Percentiles rank a stretch among this genome's conserved stretches.
Conservation (phyloP, 2,113 vertebrate genomes). For the Zosterops pallidus region DNA sequence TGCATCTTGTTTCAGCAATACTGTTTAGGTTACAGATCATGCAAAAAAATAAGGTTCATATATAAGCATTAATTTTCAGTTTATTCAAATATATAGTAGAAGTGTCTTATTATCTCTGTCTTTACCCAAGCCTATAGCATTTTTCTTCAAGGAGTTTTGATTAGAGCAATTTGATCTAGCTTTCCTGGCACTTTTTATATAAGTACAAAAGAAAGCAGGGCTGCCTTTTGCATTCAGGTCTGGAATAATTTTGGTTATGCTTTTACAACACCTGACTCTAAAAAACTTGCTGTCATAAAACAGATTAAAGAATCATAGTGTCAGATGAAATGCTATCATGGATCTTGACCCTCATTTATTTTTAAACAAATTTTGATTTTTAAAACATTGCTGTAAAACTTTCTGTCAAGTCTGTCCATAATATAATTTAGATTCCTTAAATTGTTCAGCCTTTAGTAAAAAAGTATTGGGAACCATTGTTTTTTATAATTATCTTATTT, state of each 20-base stretch:
- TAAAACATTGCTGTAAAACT: neutral
- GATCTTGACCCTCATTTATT: neutral
- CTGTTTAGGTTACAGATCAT: neutral
- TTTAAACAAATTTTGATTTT: neutral
- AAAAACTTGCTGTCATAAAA: neutral
- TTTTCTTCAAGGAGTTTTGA: neutral
- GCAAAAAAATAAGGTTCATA: neutral
- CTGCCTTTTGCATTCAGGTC: neutral
- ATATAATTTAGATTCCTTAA: neutral
- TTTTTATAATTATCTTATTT: neutral
- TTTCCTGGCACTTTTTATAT: neutral
- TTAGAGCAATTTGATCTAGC: neutral
- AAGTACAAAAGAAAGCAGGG: neutral
- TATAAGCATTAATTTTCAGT: neutral
- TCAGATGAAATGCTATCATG: neutral
- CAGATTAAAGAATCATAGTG: neutral
- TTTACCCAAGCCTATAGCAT: neutral
- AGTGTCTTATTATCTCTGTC: neutral
- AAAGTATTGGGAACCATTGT: neutral
- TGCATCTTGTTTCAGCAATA: neutral
- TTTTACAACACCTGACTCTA: neutral
- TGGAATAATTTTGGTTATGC: neutral
- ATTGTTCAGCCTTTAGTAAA: neutral
- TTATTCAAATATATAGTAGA: neutral
- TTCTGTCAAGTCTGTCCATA: neutral